Evolutionary conservation across 2,888 invertebrate genomes (phyloP).

Genomic region (Limenitis camilla): DNA sequence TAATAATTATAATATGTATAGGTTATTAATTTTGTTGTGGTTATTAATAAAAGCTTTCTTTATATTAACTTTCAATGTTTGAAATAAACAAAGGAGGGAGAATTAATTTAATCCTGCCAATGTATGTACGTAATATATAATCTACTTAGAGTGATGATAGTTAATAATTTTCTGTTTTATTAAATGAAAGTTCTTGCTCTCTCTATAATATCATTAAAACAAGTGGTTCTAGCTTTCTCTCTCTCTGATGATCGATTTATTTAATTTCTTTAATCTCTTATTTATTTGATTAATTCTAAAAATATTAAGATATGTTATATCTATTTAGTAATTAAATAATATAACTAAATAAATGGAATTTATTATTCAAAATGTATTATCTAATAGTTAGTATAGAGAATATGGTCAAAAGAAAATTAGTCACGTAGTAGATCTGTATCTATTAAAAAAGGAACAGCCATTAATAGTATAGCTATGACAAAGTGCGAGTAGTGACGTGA

Average conservation of each 20-base stretch:
- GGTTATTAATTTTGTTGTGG: too few species aligned
- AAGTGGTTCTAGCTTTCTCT: too few species aligned
- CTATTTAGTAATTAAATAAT: too few species aligned
- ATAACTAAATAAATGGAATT: too few species aligned
- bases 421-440: conserved; percentile 15
- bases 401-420: background rate
- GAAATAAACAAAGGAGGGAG: too few species aligned
- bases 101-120: too few species aligned
- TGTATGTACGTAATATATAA: too few species aligned
- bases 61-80: too few species aligned
- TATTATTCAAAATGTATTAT: background rate
- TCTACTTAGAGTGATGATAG: background rate
- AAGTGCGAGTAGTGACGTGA: conserved; percentile 17
- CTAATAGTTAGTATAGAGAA: background rate
- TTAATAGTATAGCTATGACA: conserved; percentile 18
- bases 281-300: too few species aligned
- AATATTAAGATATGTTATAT: too few species aligned
- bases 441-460: conserved; percentile 12
- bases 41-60: too few species aligned
- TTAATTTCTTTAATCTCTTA: background rate
- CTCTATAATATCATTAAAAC: background rate
- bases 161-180: background rate
- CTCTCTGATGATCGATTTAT: background rate
- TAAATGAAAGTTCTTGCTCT: background rate
- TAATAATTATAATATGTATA: background rate